Evolutionary conservation across 2,797 vertebrate genomes (phyloP), one percentile per base, ranked within the genome.

Genomic region (Channallabes apus): DNA sequence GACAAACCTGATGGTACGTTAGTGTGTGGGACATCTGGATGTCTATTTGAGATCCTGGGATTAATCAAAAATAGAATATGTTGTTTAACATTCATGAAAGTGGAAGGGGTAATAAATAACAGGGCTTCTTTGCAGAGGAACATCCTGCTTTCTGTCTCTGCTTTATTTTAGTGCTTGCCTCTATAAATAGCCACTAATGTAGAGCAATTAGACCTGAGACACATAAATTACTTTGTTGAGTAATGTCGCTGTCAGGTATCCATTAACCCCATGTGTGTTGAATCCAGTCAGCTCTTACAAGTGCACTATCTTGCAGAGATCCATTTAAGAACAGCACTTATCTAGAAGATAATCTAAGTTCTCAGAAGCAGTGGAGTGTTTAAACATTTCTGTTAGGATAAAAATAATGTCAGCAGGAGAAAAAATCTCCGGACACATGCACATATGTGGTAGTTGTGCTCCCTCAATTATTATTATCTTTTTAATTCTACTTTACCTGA

Each of bases 1-100:
- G 98, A 98, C 88, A 96, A 96, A 86, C 98, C 98, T 62, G 97
- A 99, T 27, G 98, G 98, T 99, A 58, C 87, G 94, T 93, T 18
- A 75, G 3, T 54, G 22, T 8, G 54, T 12, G 41, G 69, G 46
- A 73, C 32, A 3, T 11, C 38, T 27, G 61, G 27, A 81, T 75
- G 6, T 18, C 58, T 54, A n/a, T 67, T 2, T 9, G 18, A 27
- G 35, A 41, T 41, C 82, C 41, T 6, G 18, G 15, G 67, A 61
- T 72, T 1, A 20, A 51, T 79, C 73, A 38, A 51, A 56, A 54
- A 54, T 54, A 54, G 14, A 54, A 20, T 54, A 38, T 84, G 14
- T 51, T 68, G 38, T 62, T 59, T 17, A 77, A 15, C 27, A 56
- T 68, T 82, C 54, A 79, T 35, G 6, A 20, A n/a, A 54, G 82